phyloP scores from a whole-genome alignment of 2,888 invertebrate genomes.

The Diarsia rubi region DNA sequence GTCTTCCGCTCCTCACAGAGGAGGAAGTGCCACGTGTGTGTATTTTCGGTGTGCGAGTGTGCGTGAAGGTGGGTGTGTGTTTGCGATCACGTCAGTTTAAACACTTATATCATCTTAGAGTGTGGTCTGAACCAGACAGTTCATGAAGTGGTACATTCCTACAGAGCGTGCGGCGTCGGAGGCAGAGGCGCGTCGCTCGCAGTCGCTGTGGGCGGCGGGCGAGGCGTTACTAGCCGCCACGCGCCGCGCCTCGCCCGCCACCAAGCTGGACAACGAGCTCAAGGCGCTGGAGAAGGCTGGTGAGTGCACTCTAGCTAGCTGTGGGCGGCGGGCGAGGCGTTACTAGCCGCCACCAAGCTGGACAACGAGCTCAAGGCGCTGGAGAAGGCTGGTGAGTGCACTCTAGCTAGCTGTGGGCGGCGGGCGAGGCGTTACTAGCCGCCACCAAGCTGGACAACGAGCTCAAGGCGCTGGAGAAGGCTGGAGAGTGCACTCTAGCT shows the following conservation, averaged over 20 bases:
- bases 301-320: slow-evolving; percentile 89
- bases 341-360: slow-evolving; percentile 66
- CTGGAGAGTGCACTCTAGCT: too few relatives aligned
- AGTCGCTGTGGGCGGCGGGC: slow-evolving; percentile 98
- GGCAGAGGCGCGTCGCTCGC: slow-evolving; percentile 92
- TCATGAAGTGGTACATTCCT: not conserved
- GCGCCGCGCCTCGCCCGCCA: slow-evolving; percentile 90
- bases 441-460: too few relatives aligned
- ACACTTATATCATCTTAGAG: not conserved
- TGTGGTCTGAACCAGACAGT: not conserved
- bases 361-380: too few relatives aligned
- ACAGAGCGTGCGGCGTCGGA: slow-evolving; percentile 26
- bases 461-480: too few relatives aligned
- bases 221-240: slow-evolving; percentile 96
- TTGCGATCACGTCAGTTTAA: too few relatives aligned
- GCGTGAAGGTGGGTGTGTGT: too few relatives aligned
- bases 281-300: slow-evolving; percentile 94
- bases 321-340: slow-evolving; percentile 98
- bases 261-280: slow-evolving; percentile 93
- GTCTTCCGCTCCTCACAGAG: not conserved
- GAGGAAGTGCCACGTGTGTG: too few relatives aligned
- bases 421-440: slow-evolving; percentile 82
- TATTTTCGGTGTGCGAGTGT: too few relatives aligned
- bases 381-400: too few relatives aligned
- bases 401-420: slow-evolving; percentile 95